Evolutionary conservation across 2,797 vertebrate genomes (phyloP).

Genomic region (Schizothorax lantsangensis): DNA sequence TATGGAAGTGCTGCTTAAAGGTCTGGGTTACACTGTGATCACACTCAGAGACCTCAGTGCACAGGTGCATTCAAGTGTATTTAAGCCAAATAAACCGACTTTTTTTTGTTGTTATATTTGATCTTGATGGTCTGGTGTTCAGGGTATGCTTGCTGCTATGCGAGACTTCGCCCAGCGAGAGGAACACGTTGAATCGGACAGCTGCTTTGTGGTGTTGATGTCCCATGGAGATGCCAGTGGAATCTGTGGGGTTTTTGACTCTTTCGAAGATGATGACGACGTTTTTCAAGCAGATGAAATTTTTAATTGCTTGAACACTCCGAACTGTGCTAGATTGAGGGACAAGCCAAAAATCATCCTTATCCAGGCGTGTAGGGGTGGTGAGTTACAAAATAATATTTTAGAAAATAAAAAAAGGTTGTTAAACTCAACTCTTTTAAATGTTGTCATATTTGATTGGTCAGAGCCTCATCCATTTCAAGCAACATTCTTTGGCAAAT

Average conservation of each 20-base stretch:
- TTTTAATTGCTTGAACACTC: slow-evolving; percentile 70
- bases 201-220: slow-evolving; percentile 81
- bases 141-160: slow-evolving; percentile 71
- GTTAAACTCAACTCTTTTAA: not conserved
- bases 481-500: not conserved
- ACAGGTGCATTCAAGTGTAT: slow-evolving; percentile 36
- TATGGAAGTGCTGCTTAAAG: slow-evolving; percentile 48
- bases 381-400: slow-evolving; percentile 60
- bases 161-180: slow-evolving; percentile 65
- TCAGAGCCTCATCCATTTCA: not conserved
- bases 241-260: slow-evolving; percentile 66
- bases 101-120: not conserved
- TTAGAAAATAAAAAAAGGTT: not conserved
- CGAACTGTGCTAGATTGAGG: slow-evolving; percentile 65
- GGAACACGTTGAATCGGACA: slow-evolving; percentile 76
- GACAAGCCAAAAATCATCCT: slow-evolving; percentile 79
- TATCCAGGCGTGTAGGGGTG: slow-evolving; percentile 78
- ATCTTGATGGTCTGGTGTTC: slow-evolving; percentile 3
- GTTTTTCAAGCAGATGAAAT: slow-evolving; percentile 64
- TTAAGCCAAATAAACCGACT: not conserved
- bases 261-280: slow-evolving; percentile 45
- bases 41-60: slow-evolving; percentile 55
- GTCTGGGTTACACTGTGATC: slow-evolving; percentile 51
- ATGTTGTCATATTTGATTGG: not conserved
- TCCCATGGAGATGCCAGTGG: slow-evolving; percentile 73